Evolutionary conservation across 2,113 vertebrate genomes (phyloP).

Genomic region (Cranoglanis bouderius): DNA sequence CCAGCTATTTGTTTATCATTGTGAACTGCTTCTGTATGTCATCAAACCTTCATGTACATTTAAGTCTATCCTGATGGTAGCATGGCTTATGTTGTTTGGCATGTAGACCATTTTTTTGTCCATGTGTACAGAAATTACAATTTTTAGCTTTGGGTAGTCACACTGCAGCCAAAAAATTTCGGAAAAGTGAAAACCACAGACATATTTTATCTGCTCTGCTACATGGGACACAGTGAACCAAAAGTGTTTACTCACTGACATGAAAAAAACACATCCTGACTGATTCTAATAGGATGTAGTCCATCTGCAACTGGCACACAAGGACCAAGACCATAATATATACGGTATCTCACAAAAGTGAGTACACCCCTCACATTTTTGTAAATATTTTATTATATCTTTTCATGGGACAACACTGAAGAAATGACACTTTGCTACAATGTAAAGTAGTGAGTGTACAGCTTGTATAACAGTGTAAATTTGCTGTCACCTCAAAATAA

Average conservation of each 20-base stretch:
- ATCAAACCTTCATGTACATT: background rate
- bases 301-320: background rate
- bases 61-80: background rate
- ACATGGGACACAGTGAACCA: background rate
- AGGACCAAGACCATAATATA: background rate
- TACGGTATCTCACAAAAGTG: no score
- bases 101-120: background rate
- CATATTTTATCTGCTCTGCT: background rate
- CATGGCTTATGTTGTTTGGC: background rate
- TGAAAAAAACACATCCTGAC: background rate
- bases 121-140: background rate
- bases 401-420: no score
- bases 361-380: no score
- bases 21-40: background rate
- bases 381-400: no score
- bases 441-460: no score
- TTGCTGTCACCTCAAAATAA: no score
- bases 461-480: no score
- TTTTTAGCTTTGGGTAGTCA: background rate
- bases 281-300: background rate
- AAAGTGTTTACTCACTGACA: background rate
- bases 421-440: no score
- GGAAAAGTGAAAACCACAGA: background rate
- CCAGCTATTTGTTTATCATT: background rate
- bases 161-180: background rate